A percentile compares a stretch with the other conserved stretches of the same genome.
Evolutionary conservation across 2,113 vertebrate species (phyloP).

Genomic region (Onychostruthus taczanowskii): DNA sequence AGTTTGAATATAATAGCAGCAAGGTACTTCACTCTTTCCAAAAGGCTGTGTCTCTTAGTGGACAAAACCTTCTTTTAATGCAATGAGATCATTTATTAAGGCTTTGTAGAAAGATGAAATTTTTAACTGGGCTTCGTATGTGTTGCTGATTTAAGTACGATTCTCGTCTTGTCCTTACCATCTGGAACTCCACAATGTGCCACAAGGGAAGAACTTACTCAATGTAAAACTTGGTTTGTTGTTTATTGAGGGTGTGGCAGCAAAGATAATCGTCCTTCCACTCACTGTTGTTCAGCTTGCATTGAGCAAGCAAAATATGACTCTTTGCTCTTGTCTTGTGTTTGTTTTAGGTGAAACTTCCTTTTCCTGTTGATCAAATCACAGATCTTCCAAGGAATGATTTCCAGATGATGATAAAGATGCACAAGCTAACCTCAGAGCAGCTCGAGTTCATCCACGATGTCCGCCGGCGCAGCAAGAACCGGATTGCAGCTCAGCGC

Average conservation of each 20-base stretch:
- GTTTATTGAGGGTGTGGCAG: background rate
- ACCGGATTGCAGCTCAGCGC: constrained; percentile 97
- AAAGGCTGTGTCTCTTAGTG: background rate
- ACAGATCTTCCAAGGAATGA: constrained; percentile 99
- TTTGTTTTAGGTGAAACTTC: constrained; percentile 91
- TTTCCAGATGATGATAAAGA: constrained; percentile 99
- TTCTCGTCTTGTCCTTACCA: background rate
- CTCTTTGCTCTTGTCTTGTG: constrained; percentile 3
- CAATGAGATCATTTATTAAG: background rate
- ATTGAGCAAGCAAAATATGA: background rate
- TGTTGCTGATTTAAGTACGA: background rate
- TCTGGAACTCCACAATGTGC: background rate
- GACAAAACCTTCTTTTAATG: background rate
- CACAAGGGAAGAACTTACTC: background rate
- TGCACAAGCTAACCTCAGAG: constrained; percentile 98
- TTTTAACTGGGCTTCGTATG: background rate
- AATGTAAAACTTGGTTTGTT: background rate
- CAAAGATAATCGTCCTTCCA: background rate
- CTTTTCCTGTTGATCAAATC: constrained; percentile 99
- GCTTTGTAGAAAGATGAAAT: background rate
- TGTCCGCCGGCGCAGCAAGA: constrained; percentile 94
- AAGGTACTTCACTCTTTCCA: background rate
- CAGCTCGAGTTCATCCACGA: constrained; percentile 99
- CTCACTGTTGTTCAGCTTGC: background rate
- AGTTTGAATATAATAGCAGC: background rate